Percentiles rank a stretch among this genome's conserved stretches.
Conservation (phyloP, 2,888 invertebrate genomes). For the Pristionchus exspectatus region DNA sequence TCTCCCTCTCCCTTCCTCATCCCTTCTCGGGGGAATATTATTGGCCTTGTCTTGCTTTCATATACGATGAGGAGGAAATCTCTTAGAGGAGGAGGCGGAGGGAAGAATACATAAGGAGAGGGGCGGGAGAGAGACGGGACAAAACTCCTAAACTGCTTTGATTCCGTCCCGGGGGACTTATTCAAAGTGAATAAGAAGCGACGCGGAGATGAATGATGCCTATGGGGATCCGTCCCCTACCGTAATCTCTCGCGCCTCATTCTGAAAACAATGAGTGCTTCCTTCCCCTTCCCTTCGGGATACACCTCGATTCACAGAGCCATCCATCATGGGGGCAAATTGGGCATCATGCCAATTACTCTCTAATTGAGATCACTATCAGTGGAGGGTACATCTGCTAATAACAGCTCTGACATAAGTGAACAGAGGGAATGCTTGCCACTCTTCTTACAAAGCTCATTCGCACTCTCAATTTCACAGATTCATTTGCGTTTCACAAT, state of each 20-base stretch:
- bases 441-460: not conserved
- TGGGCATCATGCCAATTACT: not conserved
- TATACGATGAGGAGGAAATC: constrained; percentile 46
- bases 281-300: not conserved
- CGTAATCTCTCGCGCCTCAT: not conserved
- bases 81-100: not conserved
- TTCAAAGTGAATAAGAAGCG: constrained; percentile 52
- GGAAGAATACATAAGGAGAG: constrained; percentile 1
- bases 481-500: not conserved
- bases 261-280: constrained; percentile 11
- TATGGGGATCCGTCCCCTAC: constrained; percentile 23
- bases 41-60: constrained; percentile 32
- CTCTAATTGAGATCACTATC: not conserved
- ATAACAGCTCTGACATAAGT: not conserved
- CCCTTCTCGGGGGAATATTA: constrained; percentile 43
- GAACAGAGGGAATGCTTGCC: not conserved
- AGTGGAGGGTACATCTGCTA: not conserved
- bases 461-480: not conserved
- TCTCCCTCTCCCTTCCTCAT: not conserved
- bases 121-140: constrained; percentile 16
- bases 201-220: constrained; percentile 43
- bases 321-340: not conserved
- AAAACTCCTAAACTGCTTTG: constrained; percentile 48
- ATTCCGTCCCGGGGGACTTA: constrained; percentile 33
- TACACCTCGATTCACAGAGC: not conserved